These are phyloP conservation scores for Argentina silus DNA, from an alignment of 2,797 vertebrate genomes.

Conservation along the genomic window DNA sequence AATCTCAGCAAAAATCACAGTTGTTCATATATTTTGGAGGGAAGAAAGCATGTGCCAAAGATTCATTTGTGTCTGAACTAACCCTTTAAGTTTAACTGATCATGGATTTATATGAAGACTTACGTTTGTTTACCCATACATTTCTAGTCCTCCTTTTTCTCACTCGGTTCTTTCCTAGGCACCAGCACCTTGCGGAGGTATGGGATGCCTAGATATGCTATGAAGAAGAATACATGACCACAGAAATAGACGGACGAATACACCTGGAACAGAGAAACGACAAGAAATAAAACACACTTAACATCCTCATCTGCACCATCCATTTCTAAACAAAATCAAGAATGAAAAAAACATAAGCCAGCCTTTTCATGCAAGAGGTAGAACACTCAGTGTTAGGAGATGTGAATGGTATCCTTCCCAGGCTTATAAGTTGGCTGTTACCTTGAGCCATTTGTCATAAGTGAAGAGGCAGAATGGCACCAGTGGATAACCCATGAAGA, in stretches of 20 bases:
- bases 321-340: not conserved
- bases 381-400: not conserved
- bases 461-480: conserved; percentile 95
- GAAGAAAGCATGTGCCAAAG: not conserved
- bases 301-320: not conserved
- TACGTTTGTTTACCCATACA: conserved; percentile 50
- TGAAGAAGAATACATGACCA: conserved; percentile 88
- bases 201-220: conserved; percentile 82
- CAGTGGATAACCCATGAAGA: conserved; percentile 95
- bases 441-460: conserved; percentile 97
- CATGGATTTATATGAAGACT: not conserved
- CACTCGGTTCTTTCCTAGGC: conserved; percentile 80
- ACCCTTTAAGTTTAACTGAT: not conserved
- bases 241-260: conserved; percentile 91
- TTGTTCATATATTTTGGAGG: no score
- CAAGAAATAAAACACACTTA: not conserved
- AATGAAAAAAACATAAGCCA: not conserved
- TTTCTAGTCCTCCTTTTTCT: conserved; percentile 73
- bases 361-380: not conserved
- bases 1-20: no score
- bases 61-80: not conserved
- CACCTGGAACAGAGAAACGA: conserved; percentile 79
- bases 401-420: not conserved
- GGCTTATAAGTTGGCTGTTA: conserved; percentile 44
- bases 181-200: conserved; percentile 87